Percentiles rank a stretch among this genome's conserved stretches.
phyloP scores from a whole-genome alignment of 2,113 vertebrate genomes.

The Miniopterus natalensis region DNA sequence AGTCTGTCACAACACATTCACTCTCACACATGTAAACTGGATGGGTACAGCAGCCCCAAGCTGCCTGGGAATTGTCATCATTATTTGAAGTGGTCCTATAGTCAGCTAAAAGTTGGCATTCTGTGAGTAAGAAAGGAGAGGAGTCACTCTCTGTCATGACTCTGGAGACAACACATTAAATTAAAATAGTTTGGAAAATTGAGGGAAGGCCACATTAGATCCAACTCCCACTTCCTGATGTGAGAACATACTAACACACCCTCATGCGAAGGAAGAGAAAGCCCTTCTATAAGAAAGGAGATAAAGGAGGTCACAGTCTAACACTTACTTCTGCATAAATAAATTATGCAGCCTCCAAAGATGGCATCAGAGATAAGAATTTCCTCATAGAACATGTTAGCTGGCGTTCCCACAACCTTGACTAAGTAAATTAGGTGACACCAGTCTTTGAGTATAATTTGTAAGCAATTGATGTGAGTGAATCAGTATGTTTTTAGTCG shows the following conservation, averaged over 20 bases:
- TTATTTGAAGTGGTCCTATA: not conserved
- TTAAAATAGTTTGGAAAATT: slow-evolving; percentile 3
- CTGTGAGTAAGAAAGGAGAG: not conserved
- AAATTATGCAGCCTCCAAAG: not conserved
- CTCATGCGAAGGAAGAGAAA: not conserved
- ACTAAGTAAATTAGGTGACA: not conserved
- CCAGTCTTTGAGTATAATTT: not conserved
- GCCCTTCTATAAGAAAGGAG: not conserved
- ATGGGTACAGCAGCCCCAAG: not conserved
- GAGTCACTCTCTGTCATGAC: not conserved
- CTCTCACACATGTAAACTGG: not conserved
- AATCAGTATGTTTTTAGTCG: not conserved
- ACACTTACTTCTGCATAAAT: not conserved
- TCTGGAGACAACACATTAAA: not conserved
- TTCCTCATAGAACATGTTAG: not conserved
- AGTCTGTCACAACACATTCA: not conserved
- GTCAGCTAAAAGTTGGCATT: not conserved
- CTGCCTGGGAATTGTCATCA: not conserved
- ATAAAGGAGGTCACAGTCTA: too few species aligned
- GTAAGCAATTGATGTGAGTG: not conserved
- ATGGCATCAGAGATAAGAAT: not conserved
- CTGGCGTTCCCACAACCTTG: not conserved
- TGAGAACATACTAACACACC: not conserved
- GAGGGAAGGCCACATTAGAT: not conserved
- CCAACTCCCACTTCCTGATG: not conserved